phyloP scores from a whole-genome alignment of 2,888 invertebrate species.

The Operophtera brumata region DNA sequence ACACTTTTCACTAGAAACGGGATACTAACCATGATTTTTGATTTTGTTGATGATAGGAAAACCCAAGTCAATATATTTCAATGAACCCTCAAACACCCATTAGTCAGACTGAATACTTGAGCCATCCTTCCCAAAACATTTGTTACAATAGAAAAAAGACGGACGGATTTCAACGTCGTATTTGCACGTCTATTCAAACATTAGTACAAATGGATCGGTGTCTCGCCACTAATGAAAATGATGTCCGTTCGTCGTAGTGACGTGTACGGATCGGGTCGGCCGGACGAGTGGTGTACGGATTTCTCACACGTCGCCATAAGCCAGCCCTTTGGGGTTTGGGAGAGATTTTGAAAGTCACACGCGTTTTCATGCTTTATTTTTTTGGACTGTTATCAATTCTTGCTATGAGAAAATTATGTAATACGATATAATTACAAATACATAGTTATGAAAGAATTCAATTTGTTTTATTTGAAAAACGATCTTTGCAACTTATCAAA shows the following conservation, averaged over 20 bases:
- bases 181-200: constrained; percentile 38
- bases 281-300: constrained; percentile 28
- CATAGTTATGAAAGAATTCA: too few species aligned
- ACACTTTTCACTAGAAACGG: too few species aligned
- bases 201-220: constrained; percentile 64
- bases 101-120: background rate
- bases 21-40: too few species aligned
- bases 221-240: constrained; percentile 62
- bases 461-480: too few species aligned
- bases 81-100: constrained; percentile 14
- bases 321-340: constrained; percentile 8
- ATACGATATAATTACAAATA: too few species aligned
- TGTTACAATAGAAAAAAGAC: too few species aligned
- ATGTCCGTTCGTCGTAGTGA: constrained; percentile 56
- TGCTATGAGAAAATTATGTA: too few species aligned
- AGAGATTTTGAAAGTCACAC: background rate
- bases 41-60: background rate
- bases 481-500: background rate
- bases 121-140: constrained; percentile 2
- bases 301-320: constrained; percentile 15
- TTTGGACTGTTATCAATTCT: too few species aligned
- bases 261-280: constrained; percentile 44
- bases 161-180: constrained; percentile 18
- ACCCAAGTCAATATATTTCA: constrained; percentile 27
- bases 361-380: background rate